These are phyloP conservation scores for Drosophila virilis DNA, from an alignment of 1,140 invertebrate species.

Conservation along the genomic window DNA sequence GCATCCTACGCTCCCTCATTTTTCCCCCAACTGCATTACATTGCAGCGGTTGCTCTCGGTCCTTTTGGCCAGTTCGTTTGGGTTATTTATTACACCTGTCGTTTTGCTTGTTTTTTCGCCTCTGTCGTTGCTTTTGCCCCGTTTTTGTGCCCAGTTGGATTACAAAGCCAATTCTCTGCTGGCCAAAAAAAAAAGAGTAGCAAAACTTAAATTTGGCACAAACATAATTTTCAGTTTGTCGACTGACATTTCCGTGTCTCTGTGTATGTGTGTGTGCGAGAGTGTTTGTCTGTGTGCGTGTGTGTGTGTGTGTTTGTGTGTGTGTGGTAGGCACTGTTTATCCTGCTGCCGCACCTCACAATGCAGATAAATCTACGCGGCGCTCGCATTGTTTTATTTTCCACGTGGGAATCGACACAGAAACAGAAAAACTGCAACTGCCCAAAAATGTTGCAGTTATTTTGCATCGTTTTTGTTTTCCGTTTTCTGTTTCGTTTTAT, in stretches of 20 bases:
- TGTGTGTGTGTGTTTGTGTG: conserved; percentile 16
- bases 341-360: conserved; percentile 51
- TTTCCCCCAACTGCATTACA: conserved; percentile 51
- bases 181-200: conserved; percentile 45
- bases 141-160: conserved; percentile 51
- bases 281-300: not conserved
- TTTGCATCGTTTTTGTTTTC: conserved; percentile 51
- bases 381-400: conserved; percentile 72
- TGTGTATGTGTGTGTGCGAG: conserved; percentile 18
- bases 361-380: conserved; percentile 79
- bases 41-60: conserved; percentile 27
- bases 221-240: conserved; percentile 81
- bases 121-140: conserved; percentile 28
- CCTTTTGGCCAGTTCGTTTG: conserved; percentile 53
- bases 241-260: conserved; percentile 71
- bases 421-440: conserved; percentile 36
- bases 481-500: conserved; percentile 42
- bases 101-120: conserved; percentile 60
- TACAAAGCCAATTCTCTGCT: conserved; percentile 44
- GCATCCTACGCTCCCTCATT: conserved; percentile 20
- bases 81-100: conserved; percentile 82
- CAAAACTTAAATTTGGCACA: conserved; percentile 75
- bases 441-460: conserved; percentile 49
- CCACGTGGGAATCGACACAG: conserved; percentile 69
- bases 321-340: conserved; percentile 48